Conservation (phyloP, 2,888 invertebrate species). For the Osmoderma eremita region DNA sequence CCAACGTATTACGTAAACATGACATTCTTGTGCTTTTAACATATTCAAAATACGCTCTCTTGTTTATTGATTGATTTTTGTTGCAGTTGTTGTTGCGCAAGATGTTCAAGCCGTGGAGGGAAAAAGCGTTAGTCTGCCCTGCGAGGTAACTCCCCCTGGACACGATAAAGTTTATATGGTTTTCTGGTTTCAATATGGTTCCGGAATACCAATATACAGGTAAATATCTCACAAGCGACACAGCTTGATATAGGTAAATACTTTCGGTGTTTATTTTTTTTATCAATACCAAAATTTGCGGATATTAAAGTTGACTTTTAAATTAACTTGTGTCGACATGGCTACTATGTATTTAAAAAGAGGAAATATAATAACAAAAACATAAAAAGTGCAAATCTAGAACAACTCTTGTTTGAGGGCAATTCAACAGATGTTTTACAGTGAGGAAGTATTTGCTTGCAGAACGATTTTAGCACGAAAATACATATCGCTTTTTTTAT, state of each 20-base stretch:
- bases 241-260: too few relatives aligned
- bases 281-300: not conserved
- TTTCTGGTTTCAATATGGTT: constrained; percentile 90
- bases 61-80: constrained; percentile 47
- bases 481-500: too few relatives aligned
- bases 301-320: too few relatives aligned
- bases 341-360: too few relatives aligned
- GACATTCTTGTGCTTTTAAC: constrained; percentile 32
- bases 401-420: too few relatives aligned
- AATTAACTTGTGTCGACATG: too few relatives aligned
- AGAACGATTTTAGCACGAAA: too few relatives aligned
- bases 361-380: too few relatives aligned
- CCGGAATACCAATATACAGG: constrained; percentile 90
- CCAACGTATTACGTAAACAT: constrained; percentile 26
- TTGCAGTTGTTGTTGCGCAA: constrained; percentile 75
- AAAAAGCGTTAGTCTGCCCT: constrained; percentile 86
- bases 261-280: not conserved
- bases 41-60: constrained; percentile 32
- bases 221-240: constrained; percentile 60
- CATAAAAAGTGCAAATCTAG: too few relatives aligned
- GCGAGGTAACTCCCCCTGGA: constrained; percentile 83
- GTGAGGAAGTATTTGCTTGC: too few relatives aligned
- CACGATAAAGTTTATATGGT: constrained; percentile 92
- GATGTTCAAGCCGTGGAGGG: constrained; percentile 90
- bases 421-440: too few relatives aligned